phyloP scores from a whole-genome alignment of 2,888 invertebrate species.

The Eilema depressum region DNA sequence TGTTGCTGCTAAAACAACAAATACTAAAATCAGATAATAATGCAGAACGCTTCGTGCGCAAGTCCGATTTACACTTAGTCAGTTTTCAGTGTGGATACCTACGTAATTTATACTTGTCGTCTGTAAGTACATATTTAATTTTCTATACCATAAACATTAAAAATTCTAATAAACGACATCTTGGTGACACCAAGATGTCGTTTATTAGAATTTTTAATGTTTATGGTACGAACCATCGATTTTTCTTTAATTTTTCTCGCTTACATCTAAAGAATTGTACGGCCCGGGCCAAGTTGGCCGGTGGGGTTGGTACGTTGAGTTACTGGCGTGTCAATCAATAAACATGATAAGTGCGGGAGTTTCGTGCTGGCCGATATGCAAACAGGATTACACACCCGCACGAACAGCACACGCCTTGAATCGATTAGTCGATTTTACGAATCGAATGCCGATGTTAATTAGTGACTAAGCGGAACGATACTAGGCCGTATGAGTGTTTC shows the following conservation, averaged over 20 bases:
- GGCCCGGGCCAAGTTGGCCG: conserved; percentile 54
- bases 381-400: conserved; percentile 78
- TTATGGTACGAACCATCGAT: neutral
- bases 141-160: too few relatives aligned
- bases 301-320: conserved; percentile 77
- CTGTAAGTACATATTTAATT: too few relatives aligned
- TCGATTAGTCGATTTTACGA: conserved; percentile 61
- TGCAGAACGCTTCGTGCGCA: too few relatives aligned
- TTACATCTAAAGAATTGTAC: conserved; percentile 39
- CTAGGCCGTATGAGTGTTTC: conserved; percentile 24
- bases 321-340: conserved; percentile 87
- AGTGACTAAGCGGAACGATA: conserved; percentile 42
- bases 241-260: conserved; percentile 46
- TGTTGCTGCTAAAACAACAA: too few relatives aligned
- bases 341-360: conserved; percentile 85
- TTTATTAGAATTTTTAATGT: too few relatives aligned
- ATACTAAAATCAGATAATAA: too few relatives aligned
- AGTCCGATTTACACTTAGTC: too few relatives aligned
- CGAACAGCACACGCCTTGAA: conserved; percentile 70
- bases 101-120: too few relatives aligned
- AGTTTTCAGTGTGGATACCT: too few relatives aligned
- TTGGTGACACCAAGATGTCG: too few relatives aligned
- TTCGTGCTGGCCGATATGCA: conserved; percentile 84
- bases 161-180: neutral
- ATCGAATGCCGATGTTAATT: conserved; percentile 62